Base-by-base conservation (phyloP, 2,797 vertebrate species). In the Glyptemys insculpta region DNA sequence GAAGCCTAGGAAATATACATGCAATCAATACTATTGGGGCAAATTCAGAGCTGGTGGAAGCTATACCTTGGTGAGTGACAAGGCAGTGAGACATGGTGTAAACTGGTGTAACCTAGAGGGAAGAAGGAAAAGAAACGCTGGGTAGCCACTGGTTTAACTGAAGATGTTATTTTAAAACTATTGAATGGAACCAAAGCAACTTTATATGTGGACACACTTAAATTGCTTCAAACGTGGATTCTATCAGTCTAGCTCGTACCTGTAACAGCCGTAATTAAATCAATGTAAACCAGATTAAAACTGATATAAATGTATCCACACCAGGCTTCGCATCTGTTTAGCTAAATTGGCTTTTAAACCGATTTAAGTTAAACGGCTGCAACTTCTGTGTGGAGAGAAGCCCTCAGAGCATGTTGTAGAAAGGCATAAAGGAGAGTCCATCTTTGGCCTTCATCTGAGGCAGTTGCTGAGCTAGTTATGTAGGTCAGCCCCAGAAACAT, bases 21-120 rank as follows among this genome's bases (percentile, higher is more conserved):
- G 83, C 83, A 53, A 95, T 92, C 89, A 31, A 93, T 96, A 88
- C 8, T 54, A 84, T 41, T 91, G 90, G 93, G 83, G 72, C 57
- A 57, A 11, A 93, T 57, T 47, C 53, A 53, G 93, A 82, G 86
- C 90, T 72, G 80, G 78, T 52, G 52, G 5, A 23, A 94, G 47
- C 3, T 11, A 44, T 29, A 0, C 0, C 27, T 85, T 49, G 83
- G 83, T 56, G 84, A 82, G 53, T n/a, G 34, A 49, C 8, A 62
- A 52, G 68, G 84, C 54, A 85, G 2, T 0, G 3, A 56, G 84
- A 31, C 79, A 34, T 0, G 0, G 34, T 8, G 62, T 2, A 25
- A 47, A 79, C 18, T 59, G 47, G 53, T 90, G 85, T 62, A 91
- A 88, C 76, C 53, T 84, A 3, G 2, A 54, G 27, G 47, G 54